phyloP scores from a whole-genome alignment of 2,888 invertebrate genomes.

The Drosophila pseudotalamancana region DNA sequence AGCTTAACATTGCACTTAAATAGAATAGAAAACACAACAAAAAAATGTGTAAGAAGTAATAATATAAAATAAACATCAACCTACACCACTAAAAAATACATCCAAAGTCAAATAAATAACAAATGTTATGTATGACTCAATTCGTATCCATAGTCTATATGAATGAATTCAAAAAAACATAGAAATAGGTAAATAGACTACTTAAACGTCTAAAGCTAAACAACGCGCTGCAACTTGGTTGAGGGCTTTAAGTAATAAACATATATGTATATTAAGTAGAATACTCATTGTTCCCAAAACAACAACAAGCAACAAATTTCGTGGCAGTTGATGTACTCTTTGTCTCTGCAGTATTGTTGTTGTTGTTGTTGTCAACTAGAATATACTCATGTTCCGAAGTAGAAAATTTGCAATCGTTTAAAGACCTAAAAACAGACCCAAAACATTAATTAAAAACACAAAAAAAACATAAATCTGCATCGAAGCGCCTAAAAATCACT shows the following conservation, averaged over 20 bases:
- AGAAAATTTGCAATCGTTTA: conserved; percentile 32
- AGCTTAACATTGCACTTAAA: conserved; percentile 62
- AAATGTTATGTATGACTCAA: conserved; percentile 26
- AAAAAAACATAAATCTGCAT: conserved; percentile 21
- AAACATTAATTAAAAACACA: conserved; percentile 9
- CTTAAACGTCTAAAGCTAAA: conserved; percentile 23
- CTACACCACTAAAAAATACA: conserved; percentile 37
- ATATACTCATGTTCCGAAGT: conserved; percentile 75
- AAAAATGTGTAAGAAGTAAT: conserved; percentile 13
- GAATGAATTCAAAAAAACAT: conserved; percentile 29
- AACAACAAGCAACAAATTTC: conserved; percentile 49
- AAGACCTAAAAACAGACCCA: conserved; percentile 20
- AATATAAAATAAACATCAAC: conserved; percentile 34
- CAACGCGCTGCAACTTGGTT: conserved; percentile 59
- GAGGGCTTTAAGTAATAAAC: conserved; percentile 46
- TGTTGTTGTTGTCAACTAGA: conserved; percentile 78
- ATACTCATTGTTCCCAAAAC: conserved; percentile 65
- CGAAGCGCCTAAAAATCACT: conserved; percentile 75
- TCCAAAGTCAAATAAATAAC: conserved; percentile 28
- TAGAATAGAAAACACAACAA: conserved; percentile 19
- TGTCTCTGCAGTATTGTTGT: conserved; percentile 30
- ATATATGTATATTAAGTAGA: conserved; percentile 42
- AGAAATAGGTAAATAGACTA: conserved; percentile 24
- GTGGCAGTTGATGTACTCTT: conserved; percentile 16
- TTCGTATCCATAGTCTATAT: neutral